Evolutionary conservation across 2,888 invertebrate genomes (phyloP).

Genomic region (Iphiclides podalirius): DNA sequence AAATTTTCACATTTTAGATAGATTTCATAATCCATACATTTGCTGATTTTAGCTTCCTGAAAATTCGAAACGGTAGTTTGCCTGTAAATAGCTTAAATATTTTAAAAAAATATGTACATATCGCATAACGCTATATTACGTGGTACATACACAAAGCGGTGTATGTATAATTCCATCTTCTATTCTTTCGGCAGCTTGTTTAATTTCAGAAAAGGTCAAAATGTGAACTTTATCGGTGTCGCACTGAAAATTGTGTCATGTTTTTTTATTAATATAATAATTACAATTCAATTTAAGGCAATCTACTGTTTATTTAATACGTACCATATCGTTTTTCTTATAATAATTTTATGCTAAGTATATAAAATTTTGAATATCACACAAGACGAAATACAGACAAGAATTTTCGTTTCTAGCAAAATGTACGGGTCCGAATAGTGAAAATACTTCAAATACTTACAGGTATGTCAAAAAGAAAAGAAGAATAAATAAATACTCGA

Average conservation of each 20-base stretch:
- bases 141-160: slow-evolving; percentile 64
- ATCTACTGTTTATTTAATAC: not conserved
- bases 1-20: slow-evolving; percentile 93
- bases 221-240: slow-evolving; percentile 37
- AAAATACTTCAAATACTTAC: slow-evolving; percentile 12
- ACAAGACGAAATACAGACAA: slow-evolving; percentile 6
- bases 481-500: slow-evolving; percentile 1
- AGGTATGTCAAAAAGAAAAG: not conserved
- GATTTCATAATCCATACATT: slow-evolving; percentile 83
- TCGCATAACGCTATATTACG: too few species aligned
- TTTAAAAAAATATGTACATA: not conserved
- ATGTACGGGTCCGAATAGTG: too few species aligned
- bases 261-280: not conserved
- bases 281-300: not conserved
- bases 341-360: not conserved
- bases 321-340: slow-evolving; percentile 13
- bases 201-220: slow-evolving; percentile 61
- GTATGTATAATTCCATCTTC: slow-evolving; percentile 69
- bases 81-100: not conserved
- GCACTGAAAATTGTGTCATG: slow-evolving; percentile 7
- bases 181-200: slow-evolving; percentile 60
- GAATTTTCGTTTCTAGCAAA: slow-evolving; percentile 10
- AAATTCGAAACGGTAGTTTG: slow-evolving; percentile 29
- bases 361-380: slow-evolving; percentile 2
- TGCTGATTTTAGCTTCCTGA: slow-evolving; percentile 71